Percentiles rank a stretch among this genome's conserved stretches.
phyloP scores from a whole-genome alignment of 37 sponge, comb jelly and placozoan genomes.

The Aplysina aerophoba region DNA sequence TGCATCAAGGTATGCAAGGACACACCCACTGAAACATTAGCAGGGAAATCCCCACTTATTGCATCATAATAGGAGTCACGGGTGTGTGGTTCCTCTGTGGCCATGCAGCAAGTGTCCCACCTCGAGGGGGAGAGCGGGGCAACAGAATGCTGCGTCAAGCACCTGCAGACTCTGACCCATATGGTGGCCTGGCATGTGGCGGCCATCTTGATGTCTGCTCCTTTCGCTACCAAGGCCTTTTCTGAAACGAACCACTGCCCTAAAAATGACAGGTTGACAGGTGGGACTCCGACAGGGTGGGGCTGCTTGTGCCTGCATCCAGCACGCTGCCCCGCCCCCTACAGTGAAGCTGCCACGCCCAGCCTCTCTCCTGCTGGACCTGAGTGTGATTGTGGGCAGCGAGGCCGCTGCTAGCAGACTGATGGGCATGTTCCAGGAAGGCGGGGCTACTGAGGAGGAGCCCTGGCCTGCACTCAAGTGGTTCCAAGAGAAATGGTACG shows the following conservation, averaged over 20 bases:
- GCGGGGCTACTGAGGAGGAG: constrained; percentile 4
- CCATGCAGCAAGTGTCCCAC: constrained; percentile 66
- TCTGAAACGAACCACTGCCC: not conserved
- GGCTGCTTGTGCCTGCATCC: not conserved
- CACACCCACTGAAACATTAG: not conserved
- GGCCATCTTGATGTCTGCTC: constrained; percentile 55
- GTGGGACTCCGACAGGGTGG: too few relatives aligned
- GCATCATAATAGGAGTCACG: not conserved
- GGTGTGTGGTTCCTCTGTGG: not conserved
- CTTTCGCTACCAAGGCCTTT: too few relatives aligned
- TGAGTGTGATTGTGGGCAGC: constrained; percentile 78
- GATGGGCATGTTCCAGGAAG: constrained; percentile 48
- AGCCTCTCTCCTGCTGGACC: constrained; percentile 68
- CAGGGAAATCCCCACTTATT: not conserved
- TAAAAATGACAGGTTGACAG: not conserved
- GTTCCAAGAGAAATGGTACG: constrained; percentile 78
- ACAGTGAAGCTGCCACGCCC: constrained; percentile 60
- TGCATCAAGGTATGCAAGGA: constrained; percentile 65
- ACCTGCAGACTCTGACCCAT: constrained; percentile 72
- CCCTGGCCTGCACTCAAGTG: constrained; percentile 66
- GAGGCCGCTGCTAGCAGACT: constrained; percentile 15
- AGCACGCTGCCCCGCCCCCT: constrained; percentile 1
- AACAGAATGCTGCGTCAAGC: constrained; percentile 67
- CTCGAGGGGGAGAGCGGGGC: constrained; percentile 71
- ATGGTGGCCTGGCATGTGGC: constrained; percentile 79